Evolutionary conservation across 2,888 invertebrate species (phyloP).

Genomic region (Volucella inanis): DNA sequence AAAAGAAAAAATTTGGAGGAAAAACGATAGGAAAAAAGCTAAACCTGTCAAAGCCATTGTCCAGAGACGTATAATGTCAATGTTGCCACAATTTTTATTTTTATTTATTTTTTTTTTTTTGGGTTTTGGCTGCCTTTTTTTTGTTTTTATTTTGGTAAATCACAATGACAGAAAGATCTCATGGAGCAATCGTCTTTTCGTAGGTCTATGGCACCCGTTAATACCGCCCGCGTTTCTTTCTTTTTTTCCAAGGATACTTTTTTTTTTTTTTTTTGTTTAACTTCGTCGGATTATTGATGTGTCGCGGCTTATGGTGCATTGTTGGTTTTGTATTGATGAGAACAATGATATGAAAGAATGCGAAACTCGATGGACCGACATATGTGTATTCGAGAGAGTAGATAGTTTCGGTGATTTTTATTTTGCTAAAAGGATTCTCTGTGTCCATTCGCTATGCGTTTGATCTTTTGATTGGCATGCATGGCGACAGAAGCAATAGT

Average conservation of each 20-base stretch:
- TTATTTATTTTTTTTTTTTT: too few relatives aligned
- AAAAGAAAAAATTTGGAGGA: slow-evolving; percentile 7
- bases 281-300: slow-evolving; percentile 72
- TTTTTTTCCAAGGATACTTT: neutral
- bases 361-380: slow-evolving; percentile 43
- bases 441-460: slow-evolving; percentile 46
- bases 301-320: slow-evolving; percentile 75
- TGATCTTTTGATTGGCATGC: slow-evolving; percentile 74
- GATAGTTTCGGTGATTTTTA: slow-evolving; percentile 42
- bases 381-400: slow-evolving; percentile 33
- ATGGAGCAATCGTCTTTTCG: slow-evolving; percentile 50
- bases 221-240: slow-evolving; percentile 70
- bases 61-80: slow-evolving; percentile 69
- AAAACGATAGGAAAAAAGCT: slow-evolving; percentile 59
- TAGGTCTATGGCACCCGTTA: slow-evolving; percentile 68
- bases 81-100: slow-evolving; percentile 54
- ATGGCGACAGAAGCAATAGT: slow-evolving; percentile 4
- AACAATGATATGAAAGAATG: slow-evolving; percentile 73
- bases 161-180: slow-evolving; percentile 71
- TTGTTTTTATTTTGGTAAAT: slow-evolving; percentile 53
- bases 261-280: slow-evolving; percentile 2
- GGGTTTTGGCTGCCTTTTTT: slow-evolving; percentile 12
- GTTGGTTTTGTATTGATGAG: slow-evolving; percentile 69
- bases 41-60: slow-evolving; percentile 69
- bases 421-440: slow-evolving; percentile 58